Base-by-base conservation (phyloP, 2,888 invertebrate species). In the Punctoribates punctum region DNA sequence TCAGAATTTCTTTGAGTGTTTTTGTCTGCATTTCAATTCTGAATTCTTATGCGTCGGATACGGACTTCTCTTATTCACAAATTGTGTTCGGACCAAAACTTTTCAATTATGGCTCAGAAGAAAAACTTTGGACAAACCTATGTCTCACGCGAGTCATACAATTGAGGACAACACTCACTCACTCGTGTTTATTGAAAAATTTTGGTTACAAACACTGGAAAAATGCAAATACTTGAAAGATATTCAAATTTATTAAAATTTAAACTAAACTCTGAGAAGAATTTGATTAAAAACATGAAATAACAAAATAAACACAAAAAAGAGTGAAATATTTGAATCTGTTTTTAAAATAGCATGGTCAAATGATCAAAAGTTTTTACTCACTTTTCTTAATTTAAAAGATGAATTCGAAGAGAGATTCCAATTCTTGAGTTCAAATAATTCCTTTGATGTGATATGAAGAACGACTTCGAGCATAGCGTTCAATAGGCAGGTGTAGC, bases 1-100 rank as follows among this genome's bases (percentile, higher is more conserved):
- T 25, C 48, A 72, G 48, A 42, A 72, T 27, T 72, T 72, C 65
- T 65, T 46, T 72, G 72, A 72, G 72, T 72, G 72, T 72, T 72
- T 67, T 72, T 72, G 72, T 72, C 72, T 72, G 72, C 20, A 72
- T 42, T 72, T 72, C 72, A 72, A 72, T 72, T 72, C 72, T 48
- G 38, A 46, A 72, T 72, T 72, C 72, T 72, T 72, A 72, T 46
- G 72, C 72, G 17, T 72, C 27, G 25, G 72, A 72, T 72, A 46
- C 72, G 72, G 72, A 72, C 72, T 72, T 42, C 27, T 72, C 72
- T 46, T 46, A 72, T 46, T 72, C 42, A 72, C 46, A 6, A 72
- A 25, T 46, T 42, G 46, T 38, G 17, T 70, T 70, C n/a, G 9
- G 17, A 25, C 46, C 20, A 67, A 72, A 25, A 46, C 25, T 72